Evolutionary conservation across 2,797 vertebrate genomes (phyloP).

Genomic region (Sitta carolinensis): DNA sequence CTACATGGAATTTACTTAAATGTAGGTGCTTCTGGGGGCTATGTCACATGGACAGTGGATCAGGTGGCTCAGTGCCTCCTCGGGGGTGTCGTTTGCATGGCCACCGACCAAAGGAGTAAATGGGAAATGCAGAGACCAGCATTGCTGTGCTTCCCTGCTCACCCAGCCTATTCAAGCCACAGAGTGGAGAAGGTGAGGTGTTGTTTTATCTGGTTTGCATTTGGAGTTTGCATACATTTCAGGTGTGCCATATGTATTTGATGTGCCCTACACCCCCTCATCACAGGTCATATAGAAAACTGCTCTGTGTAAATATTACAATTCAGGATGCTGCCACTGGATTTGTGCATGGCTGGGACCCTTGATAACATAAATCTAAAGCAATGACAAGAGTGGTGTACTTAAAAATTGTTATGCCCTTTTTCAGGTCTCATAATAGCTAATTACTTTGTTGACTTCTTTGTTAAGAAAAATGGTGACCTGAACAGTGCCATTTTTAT

Average conservation of each 20-base stretch:
- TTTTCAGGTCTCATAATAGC: background rate
- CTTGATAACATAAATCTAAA: background rate
- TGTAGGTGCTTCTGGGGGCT: fast-evolving
- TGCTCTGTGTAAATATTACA: background rate
- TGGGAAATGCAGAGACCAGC: background rate
- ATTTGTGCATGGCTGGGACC: background rate
- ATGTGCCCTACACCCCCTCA: background rate
- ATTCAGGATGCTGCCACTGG: background rate
- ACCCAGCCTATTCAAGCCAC: background rate
- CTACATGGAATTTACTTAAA: background rate
- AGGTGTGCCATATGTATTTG: background rate
- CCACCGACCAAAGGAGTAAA: background rate
- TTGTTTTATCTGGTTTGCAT: background rate
- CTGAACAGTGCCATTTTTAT: background rate
- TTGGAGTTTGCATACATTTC: background rate
- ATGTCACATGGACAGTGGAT: background rate
- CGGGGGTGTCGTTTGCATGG: background rate
- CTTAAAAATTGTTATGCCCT: background rate
- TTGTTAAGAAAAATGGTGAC: background rate
- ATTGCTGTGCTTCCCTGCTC: background rate
- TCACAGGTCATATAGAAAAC: background rate
- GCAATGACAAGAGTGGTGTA: background rate
- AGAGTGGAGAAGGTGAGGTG: background rate
- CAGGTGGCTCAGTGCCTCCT: background rate
- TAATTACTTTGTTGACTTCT: background rate